Percentiles rank a stretch among this genome's conserved stretches.
phyloP scores from a whole-genome alignment of 2,888 invertebrate genomes.

The Rhagium mordax region DNA sequence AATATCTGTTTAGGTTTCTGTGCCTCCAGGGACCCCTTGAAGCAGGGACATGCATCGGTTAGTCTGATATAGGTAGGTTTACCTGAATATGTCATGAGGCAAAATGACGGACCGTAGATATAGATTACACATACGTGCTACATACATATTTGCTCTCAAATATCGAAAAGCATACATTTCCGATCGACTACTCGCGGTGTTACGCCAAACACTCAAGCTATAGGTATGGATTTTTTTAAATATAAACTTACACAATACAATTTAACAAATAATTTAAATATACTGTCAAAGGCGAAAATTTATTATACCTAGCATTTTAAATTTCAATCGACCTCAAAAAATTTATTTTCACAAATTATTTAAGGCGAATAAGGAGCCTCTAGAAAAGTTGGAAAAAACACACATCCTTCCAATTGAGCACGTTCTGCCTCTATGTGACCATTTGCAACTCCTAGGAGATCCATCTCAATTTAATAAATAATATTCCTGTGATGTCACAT shows the following conservation, averaged over 20 bases:
- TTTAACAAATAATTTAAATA: too few species aligned
- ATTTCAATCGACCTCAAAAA: too few species aligned
- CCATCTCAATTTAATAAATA: slow-evolving; percentile 1
- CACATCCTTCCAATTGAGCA: too few species aligned
- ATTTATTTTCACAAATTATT: too few species aligned
- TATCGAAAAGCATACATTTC: slow-evolving; percentile 5
- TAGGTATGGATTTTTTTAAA: too few species aligned
- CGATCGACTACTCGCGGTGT: background rate
- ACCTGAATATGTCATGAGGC: slow-evolving; percentile 66
- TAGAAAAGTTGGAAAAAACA: too few species aligned
- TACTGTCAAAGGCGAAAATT: too few species aligned
- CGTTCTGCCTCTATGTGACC: background rate
- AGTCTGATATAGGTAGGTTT: slow-evolving; percentile 61
- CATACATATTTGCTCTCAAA: slow-evolving; percentile 21
- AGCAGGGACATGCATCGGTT: slow-evolving; percentile 37
- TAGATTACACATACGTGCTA: slow-evolving; percentile 35
- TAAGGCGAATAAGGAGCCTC: too few species aligned
- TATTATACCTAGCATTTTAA: too few species aligned
- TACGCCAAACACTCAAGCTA: background rate
- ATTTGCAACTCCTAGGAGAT: background rate
- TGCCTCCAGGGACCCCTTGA: slow-evolving; percentile 30
- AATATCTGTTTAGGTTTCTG: slow-evolving; percentile 42
- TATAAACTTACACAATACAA: too few species aligned
- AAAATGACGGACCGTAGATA: slow-evolving; percentile 57
- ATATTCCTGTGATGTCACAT: slow-evolving; percentile 35